These are phyloP conservation scores for Benitochromis conjunctus DNA, from an alignment of 2,113 vertebrate species.

Conservation along the genomic window DNA sequence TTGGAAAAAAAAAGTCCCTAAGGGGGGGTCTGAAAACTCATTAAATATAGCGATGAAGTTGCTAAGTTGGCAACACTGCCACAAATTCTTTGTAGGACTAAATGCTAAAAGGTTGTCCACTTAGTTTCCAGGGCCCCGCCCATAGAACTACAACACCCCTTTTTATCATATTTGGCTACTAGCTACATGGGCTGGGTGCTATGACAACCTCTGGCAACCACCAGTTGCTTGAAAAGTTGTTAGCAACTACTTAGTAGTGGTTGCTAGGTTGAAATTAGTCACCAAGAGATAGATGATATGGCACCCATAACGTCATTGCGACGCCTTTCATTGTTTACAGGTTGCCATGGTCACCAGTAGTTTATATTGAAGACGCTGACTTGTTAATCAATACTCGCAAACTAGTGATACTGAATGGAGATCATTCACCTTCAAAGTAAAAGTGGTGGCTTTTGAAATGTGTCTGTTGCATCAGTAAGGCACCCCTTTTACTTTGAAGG, in stretches of 20 bases:
- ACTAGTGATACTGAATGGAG: neutral
- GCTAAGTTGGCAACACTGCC: too few relatives aligned
- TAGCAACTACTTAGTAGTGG: too few relatives aligned
- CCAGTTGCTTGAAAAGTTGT: neutral
- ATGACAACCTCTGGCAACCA: neutral
- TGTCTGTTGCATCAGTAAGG: neutral
- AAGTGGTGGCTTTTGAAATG: neutral
- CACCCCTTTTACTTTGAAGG: neutral
- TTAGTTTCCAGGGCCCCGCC: neutral
- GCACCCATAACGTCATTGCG: neutral
- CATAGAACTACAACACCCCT: neutral
- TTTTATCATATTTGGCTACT: neutral
- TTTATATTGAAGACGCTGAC: too few relatives aligned
- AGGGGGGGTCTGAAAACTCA: too few relatives aligned
- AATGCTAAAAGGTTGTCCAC: neutral
- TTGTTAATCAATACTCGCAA: neutral
- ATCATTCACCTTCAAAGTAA: neutral
- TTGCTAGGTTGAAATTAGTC: neutral
- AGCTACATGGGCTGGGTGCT: neutral
- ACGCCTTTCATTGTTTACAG: neutral
- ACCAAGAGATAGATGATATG: neutral
- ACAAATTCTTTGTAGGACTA: neutral
- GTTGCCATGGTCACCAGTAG: neutral
- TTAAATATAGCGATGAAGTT: too few relatives aligned
- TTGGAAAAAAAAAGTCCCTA: too few relatives aligned